A percentile compares a stretch with the other conserved stretches of the same genome.
Conservation (phyloP, 1,140 invertebrate genomes). For the Ericerus pela region DNA sequence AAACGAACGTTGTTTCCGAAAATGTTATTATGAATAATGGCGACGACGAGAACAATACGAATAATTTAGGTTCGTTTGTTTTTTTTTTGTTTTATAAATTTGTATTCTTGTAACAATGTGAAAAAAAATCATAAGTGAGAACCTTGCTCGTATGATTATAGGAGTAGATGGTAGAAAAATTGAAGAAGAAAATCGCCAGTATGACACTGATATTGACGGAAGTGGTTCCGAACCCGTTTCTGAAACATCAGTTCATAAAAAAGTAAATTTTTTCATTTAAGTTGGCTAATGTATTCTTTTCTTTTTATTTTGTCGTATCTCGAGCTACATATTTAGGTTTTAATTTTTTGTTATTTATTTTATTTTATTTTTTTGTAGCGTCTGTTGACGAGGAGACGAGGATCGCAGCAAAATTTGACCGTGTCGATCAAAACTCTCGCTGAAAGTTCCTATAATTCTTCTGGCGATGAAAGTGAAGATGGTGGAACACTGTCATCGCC, state of each 20-base stretch:
- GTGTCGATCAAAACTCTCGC: slow-evolving; percentile 15
- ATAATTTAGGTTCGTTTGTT: no score
- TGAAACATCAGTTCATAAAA: neutral
- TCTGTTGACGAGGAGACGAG: slow-evolving; percentile 17
- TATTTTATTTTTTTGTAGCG: slow-evolving; percentile 16
- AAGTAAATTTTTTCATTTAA: neutral
- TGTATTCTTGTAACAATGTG: no score
- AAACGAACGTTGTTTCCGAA: neutral
- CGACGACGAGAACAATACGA: neutral
- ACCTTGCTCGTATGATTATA: no score
- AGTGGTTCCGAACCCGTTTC: neutral
- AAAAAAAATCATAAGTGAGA: no score
- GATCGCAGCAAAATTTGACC: slow-evolving; percentile 22
- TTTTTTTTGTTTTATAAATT: no score
- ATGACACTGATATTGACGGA: neutral
- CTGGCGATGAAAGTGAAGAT: slow-evolving; percentile 37
- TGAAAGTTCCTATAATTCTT: slow-evolving; percentile 21
- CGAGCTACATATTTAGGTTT: no score
- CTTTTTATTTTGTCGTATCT: no score
- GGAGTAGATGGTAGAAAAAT: no score
- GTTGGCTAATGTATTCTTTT: no score
- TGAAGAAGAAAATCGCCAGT: neutral
- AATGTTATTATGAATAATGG: neutral
- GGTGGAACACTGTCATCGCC: slow-evolving; percentile 33
- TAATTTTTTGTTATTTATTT: no score